Conservation (phyloP, 2,113 vertebrate species). For the Brachirus orientalis region DNA sequence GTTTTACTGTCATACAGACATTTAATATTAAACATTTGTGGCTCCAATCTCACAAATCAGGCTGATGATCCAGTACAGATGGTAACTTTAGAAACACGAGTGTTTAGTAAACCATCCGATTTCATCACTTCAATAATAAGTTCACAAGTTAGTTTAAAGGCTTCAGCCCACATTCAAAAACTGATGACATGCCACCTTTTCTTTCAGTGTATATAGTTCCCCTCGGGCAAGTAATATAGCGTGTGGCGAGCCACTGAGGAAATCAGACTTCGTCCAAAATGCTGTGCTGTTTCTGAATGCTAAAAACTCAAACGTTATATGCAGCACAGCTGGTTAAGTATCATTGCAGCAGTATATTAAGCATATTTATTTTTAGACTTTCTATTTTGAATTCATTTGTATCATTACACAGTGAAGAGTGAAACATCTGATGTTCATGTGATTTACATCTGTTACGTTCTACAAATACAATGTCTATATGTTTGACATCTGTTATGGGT, state of each 20-base stretch:
- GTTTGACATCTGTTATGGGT: conserved; percentile 43
- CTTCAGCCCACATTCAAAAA: conserved; percentile 24
- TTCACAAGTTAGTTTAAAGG: conserved; percentile 17
- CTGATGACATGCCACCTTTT: conserved; percentile 24
- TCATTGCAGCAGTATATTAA: background rate
- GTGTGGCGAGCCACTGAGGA: conserved; percentile 25
- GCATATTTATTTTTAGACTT: background rate
- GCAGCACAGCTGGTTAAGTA: background rate
- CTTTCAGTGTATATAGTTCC: conserved; percentile 19
- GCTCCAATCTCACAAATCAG: background rate
- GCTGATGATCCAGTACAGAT: background rate
- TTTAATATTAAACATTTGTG: conserved; percentile 15
- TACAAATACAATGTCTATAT: conserved; percentile 15
- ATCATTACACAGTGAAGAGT: background rate
- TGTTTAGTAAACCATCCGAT: conserved; percentile 20
- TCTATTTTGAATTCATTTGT: background rate
- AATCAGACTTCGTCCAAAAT: conserved; percentile 24
- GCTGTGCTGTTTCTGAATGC: background rate
- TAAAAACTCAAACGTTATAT: background rate
- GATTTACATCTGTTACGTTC: conserved; percentile 21
- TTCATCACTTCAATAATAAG: conserved; percentile 10
- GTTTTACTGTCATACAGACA: conserved; percentile 14
- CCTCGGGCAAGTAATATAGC: conserved; percentile 32
- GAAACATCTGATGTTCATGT: background rate
- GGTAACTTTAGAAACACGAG: conserved; percentile 20